Evolutionary conservation across 2,888 invertebrate species (phyloP).

Genomic region (Celastrina argiolus): DNA sequence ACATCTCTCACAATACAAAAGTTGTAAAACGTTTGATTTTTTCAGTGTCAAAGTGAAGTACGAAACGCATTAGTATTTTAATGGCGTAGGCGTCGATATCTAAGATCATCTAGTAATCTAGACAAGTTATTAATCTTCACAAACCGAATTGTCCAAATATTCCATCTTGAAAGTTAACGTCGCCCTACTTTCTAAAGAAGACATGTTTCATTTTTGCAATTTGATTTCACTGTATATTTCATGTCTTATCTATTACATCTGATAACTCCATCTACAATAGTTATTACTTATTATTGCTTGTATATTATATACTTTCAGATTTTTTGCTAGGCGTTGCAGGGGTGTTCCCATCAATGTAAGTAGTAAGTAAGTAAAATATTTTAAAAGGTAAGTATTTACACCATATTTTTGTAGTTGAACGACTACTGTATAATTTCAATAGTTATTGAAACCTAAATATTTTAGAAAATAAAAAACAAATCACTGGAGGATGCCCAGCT

Average conservation of each 20-base stretch:
- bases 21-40: background rate
- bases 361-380: background rate
- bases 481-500: background rate
- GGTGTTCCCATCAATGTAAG: background rate
- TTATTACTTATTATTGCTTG: background rate
- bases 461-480: no score
- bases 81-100: background rate
- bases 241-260: slow-evolving; percentile 7
- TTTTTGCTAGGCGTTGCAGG: background rate
- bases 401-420: no score
- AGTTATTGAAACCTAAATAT: no score
- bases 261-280: background rate
- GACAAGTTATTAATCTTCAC: slow-evolving; percentile 16
- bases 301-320: background rate
- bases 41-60: background rate
- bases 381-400: no score
- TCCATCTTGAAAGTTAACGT: slow-evolving; percentile 21
- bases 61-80: background rate
- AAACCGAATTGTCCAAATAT: slow-evolving; percentile 21
- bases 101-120: background rate
- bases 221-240: slow-evolving; percentile 18
- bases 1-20: no score
- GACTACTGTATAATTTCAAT: no score
- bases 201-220: slow-evolving; percentile 19
- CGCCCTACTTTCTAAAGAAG: slow-evolving; percentile 22